Conservation (phyloP, 1,140 invertebrate species). For the Caerostris extrusa region DNA sequence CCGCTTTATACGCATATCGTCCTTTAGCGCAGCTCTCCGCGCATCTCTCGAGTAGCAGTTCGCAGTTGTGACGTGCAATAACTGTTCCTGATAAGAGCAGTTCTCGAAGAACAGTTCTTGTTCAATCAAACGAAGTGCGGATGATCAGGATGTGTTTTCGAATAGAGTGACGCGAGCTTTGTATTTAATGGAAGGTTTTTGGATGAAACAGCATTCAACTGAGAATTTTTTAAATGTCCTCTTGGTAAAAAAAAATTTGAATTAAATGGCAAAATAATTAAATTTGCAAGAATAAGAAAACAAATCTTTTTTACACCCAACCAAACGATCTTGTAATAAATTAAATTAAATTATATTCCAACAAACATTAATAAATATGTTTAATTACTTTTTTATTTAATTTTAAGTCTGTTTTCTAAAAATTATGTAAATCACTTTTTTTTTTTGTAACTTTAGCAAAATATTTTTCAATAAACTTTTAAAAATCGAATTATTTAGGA, state of each 20-base stretch:
- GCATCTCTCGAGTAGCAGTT: conserved; percentile 3
- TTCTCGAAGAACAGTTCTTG: conserved; percentile 51
- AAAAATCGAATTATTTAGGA: no score
- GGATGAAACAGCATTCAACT: neutral
- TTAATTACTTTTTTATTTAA: no score
- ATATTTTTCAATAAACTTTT: no score
- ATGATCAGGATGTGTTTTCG: neutral
- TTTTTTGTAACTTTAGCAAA: no score
- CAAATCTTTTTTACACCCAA: no score
- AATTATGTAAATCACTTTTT: no score
- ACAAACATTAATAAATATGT: no score
- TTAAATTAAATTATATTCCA: no score
- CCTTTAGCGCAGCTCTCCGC: conserved; percentile 21
- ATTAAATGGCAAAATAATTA: no score
- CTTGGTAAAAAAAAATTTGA: neutral
- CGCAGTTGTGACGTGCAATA: conserved; percentile 39
- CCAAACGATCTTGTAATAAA: no score
- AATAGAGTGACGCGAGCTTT: conserved; percentile 40
- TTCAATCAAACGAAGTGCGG: conserved; percentile 47
- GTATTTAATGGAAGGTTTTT: conserved; percentile 8
- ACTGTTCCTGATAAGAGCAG: conserved; percentile 44
- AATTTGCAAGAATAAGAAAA: no score
- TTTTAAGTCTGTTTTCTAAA: no score
- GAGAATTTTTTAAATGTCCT: neutral
- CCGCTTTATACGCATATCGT: conserved; percentile 13